phyloP scores from a whole-genome alignment of 1,140 invertebrate genomes.

The Mamestra configurata region DNA sequence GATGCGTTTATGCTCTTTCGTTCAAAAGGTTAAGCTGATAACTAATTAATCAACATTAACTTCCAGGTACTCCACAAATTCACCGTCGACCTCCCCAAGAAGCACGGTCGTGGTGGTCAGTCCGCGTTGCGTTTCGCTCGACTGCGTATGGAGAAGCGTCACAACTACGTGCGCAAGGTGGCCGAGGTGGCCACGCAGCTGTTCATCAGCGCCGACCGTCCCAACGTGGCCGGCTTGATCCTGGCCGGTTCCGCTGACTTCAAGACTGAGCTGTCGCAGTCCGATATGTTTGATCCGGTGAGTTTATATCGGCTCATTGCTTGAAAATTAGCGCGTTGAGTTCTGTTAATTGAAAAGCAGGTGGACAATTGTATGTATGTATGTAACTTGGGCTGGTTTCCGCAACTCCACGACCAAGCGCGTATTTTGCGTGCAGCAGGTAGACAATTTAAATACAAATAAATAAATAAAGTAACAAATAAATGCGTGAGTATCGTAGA shows the following conservation, averaged over 20 bases:
- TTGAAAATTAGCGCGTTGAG: too few relatives aligned
- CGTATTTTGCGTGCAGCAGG: too few relatives aligned
- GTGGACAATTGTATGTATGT: too few relatives aligned
- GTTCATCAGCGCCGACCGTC: slow-evolving; percentile 99
- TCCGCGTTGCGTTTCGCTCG: slow-evolving; percentile 99
- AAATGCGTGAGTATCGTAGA: too few relatives aligned
- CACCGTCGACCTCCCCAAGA: slow-evolving; percentile 99
- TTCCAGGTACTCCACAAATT: slow-evolving; percentile 98
- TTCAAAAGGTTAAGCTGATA: too few relatives aligned
- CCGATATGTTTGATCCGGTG: slow-evolving; percentile 99
- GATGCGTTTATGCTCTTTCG: too few relatives aligned
- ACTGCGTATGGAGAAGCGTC: slow-evolving; percentile 99
- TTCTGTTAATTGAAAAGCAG: too few relatives aligned
- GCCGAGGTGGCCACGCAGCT: slow-evolving; percentile 99
- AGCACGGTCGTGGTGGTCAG: slow-evolving; percentile 99
- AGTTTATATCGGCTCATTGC: slow-evolving; percentile 87
- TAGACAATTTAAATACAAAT: too few relatives aligned
- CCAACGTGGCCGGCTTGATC: slow-evolving; percentile 98
- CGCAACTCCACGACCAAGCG: too few relatives aligned
- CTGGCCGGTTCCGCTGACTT: slow-evolving; percentile 99
- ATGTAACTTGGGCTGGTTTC: too few relatives aligned
- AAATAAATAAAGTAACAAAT: too few relatives aligned
- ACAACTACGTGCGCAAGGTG: slow-evolving; percentile 99
- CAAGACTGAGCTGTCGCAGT: slow-evolving; percentile 99
- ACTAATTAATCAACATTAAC: neutral